Conservation (phyloP, 1,140 invertebrate species). For the Sinonovacula constricta region DNA sequence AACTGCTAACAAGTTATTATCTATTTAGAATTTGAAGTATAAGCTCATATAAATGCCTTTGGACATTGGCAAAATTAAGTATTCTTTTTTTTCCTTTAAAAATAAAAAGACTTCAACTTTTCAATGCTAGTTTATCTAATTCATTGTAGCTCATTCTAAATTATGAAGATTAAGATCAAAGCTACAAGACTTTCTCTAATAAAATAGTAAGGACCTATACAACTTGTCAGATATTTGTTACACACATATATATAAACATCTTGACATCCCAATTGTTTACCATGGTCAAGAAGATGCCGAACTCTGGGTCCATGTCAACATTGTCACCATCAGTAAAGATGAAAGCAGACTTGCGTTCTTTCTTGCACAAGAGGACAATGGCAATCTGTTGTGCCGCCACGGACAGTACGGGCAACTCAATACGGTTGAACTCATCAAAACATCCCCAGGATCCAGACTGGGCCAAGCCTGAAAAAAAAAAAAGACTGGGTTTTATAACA, state of each 20-base stretch:
- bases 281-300: constrained; percentile 99
- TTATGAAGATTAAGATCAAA: background rate
- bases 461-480: constrained; percentile 84
- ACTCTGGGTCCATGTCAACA: constrained; percentile 96
- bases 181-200: too few relatives aligned
- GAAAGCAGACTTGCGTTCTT: constrained; percentile 92
- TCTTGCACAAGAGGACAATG: constrained; percentile 94
- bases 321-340: constrained; percentile 96
- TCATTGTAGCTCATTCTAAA: background rate
- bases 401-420: constrained; percentile 95
- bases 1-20: too few relatives aligned
- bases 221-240: too few relatives aligned
- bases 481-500: too few relatives aligned
- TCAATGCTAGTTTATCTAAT: too few relatives aligned
- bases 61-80: too few relatives aligned
- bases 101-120: too few relatives aligned
- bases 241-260: too few relatives aligned
- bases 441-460: constrained; percentile 98
- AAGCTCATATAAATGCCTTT: too few relatives aligned
- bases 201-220: too few relatives aligned
- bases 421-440: constrained; percentile 98
- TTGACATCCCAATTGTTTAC: constrained; percentile 79
- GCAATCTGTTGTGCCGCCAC: constrained; percentile 98
- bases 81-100: too few relatives aligned
- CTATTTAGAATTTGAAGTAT: too few relatives aligned